Base-by-base conservation (phyloP, 2,888 invertebrate genomes). In the Cephus nigrinus region DNA sequence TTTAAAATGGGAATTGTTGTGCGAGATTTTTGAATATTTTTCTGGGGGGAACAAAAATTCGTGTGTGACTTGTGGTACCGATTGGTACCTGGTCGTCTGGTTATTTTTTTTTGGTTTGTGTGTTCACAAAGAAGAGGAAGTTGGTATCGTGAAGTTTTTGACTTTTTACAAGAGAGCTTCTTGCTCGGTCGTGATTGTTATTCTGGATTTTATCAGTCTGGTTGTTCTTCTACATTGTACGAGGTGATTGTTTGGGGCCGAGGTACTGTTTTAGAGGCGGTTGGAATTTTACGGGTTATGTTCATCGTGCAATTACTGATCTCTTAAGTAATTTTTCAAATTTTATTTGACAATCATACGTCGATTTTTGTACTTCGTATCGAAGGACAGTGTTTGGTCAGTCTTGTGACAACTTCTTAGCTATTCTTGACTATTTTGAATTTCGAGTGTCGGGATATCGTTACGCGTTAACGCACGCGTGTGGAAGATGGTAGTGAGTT, bases 401-500 rank as follows among this genome's bases (percentile, higher is more conserved):
- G 35, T 34, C 68, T 31, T 15, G 12, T 73, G 68, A 55, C 55
- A 23, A 23, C 23, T 23, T 9, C 2, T 55, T 55, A 23, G 40
- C 15, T 40, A 23, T 23, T 55, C 55, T 55, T 5, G 55, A 75
- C 74, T 69, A 35, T n/a, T 40, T 35, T 40, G 75, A 35, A 36
- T 69, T 74, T 30, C 68, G 73, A 74, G 23, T 34, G 68, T 74
- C 23, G 23, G 11, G 31, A 30, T 30, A 68, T 30, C 35, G 31
- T 23, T 31, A 69, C 76, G 76, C 69, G 68, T 73, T 55, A 55
- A 55, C 69, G 73, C 77, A 74, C 76, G 71, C 73, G 75, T 80
- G 82, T 80, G 78, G 85, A 86, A 86, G 82, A 88, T 88, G 88
- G 85, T 86, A 87, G 88, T 88, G 86, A 86, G 86, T 84, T 87